phyloP scores from a whole-genome alignment of 1,140 invertebrate genomes.

The Lethrus apterus region DNA sequence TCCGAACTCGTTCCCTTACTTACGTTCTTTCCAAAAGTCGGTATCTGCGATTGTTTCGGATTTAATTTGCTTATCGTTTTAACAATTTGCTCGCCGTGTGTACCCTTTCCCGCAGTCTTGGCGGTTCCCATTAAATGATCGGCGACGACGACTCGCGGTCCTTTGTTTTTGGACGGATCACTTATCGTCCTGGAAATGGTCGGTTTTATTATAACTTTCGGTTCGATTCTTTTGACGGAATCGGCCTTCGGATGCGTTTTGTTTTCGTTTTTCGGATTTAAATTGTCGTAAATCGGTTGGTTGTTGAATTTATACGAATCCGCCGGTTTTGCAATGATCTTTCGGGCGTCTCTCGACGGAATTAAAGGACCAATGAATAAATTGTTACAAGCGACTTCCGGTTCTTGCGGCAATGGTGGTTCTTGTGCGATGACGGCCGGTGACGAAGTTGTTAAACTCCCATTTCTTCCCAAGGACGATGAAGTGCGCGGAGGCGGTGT shows the following conservation, averaged over 20 bases:
- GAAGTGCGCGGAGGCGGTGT: constrained; percentile 56
- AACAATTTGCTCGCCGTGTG: background rate
- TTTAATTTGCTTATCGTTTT: constrained; percentile 9
- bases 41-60: constrained; percentile 28
- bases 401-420: constrained; percentile 37
- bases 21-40: constrained; percentile 27
- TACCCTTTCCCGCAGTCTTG: constrained; percentile 15
- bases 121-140: constrained; percentile 24
- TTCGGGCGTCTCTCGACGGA: constrained; percentile 33
- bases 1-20: constrained; percentile 34
- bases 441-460: constrained; percentile 29
- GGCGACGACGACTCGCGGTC: constrained; percentile 30
- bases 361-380: constrained; percentile 47
- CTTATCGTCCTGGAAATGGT: constrained; percentile 24
- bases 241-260: constrained; percentile 31
- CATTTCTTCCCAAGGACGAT: constrained; percentile 50
- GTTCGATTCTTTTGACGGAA: constrained; percentile 31
- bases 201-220: constrained; percentile 37
- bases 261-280: constrained; percentile 22
- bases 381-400: constrained; percentile 44
- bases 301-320: constrained; percentile 20
- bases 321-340: constrained; percentile 13
- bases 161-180: constrained; percentile 15
- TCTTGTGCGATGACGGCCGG: constrained; percentile 43
- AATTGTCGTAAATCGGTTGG: constrained; percentile 30